phyloP scores from a whole-genome alignment of 2,113 vertebrate genomes.

The Tupaia chinensis region DNA sequence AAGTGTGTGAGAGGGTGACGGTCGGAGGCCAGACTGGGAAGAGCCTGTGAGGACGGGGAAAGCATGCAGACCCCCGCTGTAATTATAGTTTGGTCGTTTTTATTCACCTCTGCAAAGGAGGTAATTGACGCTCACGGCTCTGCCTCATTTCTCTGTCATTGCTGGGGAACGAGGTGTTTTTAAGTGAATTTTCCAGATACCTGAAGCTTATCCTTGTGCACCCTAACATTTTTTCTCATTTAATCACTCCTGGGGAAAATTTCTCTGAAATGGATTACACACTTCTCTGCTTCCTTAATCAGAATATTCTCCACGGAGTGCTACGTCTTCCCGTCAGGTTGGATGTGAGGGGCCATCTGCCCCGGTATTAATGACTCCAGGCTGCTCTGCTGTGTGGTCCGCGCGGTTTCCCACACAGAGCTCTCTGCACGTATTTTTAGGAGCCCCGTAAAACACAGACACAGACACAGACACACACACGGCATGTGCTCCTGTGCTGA shows the following conservation, averaged over 20 bases:
- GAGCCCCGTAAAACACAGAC: neutral
- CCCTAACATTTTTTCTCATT: slow-evolving; percentile 22
- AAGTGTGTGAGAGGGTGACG: neutral
- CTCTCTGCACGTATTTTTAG: neutral
- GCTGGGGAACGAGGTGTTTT: slow-evolving; percentile 43
- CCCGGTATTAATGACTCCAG: neutral
- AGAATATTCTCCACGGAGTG: slow-evolving; percentile 28
- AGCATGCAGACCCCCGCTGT: neutral
- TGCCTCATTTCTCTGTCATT: slow-evolving; percentile 63
- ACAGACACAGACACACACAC: neutral
- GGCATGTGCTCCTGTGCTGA: neutral
- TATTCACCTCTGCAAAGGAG: slow-evolving; percentile 8
- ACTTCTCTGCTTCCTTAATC: slow-evolving; percentile 43
- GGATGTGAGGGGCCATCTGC: neutral
- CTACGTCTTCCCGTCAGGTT: neutral
- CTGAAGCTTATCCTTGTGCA: slow-evolving; percentile 57
- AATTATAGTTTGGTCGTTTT: slow-evolving; percentile 8
- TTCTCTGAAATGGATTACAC: slow-evolving; percentile 34
- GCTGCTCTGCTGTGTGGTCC: neutral
- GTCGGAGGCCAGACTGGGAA: neutral
- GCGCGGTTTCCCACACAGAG: neutral
- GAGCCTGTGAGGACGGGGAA: neutral
- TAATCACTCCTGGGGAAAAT: slow-evolving; percentile 1
- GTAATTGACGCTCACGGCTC: slow-evolving; percentile 5
- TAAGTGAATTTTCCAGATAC: slow-evolving; percentile 64